These are phyloP conservation scores for Syngnathus scovelli DNA, from an alignment of 2,113 vertebrate genomes.

Conservation along the genomic window DNA sequence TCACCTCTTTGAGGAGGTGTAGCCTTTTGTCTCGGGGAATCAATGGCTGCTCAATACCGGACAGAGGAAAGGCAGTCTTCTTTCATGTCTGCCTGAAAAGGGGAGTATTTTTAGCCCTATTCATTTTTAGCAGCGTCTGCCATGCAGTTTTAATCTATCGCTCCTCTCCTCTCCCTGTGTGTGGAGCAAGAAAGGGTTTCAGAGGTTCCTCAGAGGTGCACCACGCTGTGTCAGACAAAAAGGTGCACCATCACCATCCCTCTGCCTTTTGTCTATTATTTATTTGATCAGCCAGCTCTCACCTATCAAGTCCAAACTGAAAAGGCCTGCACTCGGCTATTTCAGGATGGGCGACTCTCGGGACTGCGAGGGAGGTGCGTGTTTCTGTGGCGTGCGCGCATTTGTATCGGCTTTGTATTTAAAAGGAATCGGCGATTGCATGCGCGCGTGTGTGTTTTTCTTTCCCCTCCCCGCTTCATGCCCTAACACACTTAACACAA, in stretches of 20 bases:
- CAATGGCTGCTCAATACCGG: constrained; percentile 71
- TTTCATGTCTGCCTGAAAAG: constrained; percentile 71
- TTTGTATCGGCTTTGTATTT: constrained; percentile 38
- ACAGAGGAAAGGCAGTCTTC: constrained; percentile 71
- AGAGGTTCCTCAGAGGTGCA: constrained; percentile 55
- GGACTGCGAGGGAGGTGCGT: constrained; percentile 28
- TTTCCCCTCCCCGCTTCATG: constrained; percentile 51
- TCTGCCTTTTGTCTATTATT: constrained; percentile 67
- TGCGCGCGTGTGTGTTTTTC: constrained; percentile 58
- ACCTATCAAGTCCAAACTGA: constrained; percentile 64
- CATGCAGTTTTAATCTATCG: constrained; percentile 70
- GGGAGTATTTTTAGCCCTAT: constrained; percentile 69
- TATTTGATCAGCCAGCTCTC: constrained; percentile 59
- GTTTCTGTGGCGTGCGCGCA: constrained; percentile 13
- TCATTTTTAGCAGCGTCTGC: constrained; percentile 65
- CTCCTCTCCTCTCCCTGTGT: constrained; percentile 42
- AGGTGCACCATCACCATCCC: constrained; percentile 63
- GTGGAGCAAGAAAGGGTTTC: constrained; percentile 59
- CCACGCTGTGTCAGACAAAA: constrained; percentile 54
- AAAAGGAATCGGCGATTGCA: constrained; percentile 33
- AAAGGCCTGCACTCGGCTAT: constrained; percentile 64
- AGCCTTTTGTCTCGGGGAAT: constrained; percentile 71
- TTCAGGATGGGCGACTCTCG: constrained; percentile 56
- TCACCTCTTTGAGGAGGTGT: constrained; percentile 73
- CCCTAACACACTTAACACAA: constrained; percentile 69